A percentile compares a stretch with the other conserved stretches of the same genome.
Conservation (phyloP, 2,113 vertebrate genomes). For the Phylloscopus whistleri region DNA sequence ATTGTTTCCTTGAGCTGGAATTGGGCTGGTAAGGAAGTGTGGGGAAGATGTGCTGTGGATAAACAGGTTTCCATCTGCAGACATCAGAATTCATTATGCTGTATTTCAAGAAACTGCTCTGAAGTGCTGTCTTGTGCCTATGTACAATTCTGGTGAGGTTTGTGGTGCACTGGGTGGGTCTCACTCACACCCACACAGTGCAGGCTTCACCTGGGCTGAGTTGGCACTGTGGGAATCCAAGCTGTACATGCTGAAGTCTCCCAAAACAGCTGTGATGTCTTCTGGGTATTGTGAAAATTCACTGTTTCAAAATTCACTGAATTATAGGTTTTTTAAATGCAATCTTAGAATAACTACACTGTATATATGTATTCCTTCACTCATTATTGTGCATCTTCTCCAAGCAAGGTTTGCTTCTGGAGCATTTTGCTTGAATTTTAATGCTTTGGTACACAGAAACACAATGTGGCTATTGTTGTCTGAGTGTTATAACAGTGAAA, state of each 20-base stretch:
- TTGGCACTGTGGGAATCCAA: neutral
- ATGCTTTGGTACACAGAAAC: neutral
- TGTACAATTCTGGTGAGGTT: neutral
- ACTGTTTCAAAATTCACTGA: neutral
- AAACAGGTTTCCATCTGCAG: neutral
- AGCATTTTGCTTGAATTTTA: neutral
- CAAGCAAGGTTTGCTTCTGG: neutral
- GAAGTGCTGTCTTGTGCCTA: neutral
- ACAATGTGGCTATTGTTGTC: neutral
- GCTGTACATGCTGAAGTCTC: neutral
- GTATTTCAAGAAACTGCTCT: neutral
- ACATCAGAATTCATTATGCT: neutral
- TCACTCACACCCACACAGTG: rapidly evolving
- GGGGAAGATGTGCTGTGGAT: neutral
- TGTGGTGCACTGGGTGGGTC: neutral
- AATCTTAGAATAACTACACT: neutral
- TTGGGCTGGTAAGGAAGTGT: neutral
- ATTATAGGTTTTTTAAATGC: neutral
- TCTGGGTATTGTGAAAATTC: neutral
- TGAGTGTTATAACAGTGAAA: neutral
- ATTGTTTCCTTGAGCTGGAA: constrained; percentile 43
- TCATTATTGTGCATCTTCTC: neutral
- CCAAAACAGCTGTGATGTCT: neutral
- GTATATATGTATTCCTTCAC: neutral
- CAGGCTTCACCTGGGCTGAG: neutral